Evolutionary conservation across 2,888 invertebrate genomes (phyloP).

Genomic region (Poecilobothrus nobilitatus): DNA sequence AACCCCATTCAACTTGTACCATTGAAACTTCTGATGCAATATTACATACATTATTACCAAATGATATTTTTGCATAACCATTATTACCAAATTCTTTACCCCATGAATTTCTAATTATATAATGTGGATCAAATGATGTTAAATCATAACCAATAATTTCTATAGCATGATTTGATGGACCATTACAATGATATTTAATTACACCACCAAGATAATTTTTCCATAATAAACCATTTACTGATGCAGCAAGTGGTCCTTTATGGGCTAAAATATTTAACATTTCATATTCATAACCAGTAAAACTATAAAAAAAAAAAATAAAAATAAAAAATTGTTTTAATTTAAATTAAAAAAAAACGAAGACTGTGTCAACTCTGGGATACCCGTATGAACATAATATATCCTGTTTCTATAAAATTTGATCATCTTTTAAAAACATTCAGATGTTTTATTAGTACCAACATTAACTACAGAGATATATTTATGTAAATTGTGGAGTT

Average conservation of each 20-base stretch:
- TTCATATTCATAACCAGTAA: constrained; percentile 22
- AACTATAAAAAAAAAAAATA: constrained; percentile 21
- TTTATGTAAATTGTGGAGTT: too few species aligned
- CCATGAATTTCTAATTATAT: constrained; percentile 82
- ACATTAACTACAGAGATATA: too few species aligned
- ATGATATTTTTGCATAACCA: constrained; percentile 68
- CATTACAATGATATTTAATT: constrained; percentile 70
- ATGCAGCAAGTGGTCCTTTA: constrained; percentile 70
- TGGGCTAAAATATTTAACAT: constrained; percentile 47
- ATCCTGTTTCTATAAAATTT: too few species aligned
- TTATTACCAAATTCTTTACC: constrained; percentile 63
- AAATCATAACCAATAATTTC: constrained; percentile 76
- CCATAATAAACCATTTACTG: constrained; percentile 77
- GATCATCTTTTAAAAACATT: too few species aligned
- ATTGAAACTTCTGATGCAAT: constrained; percentile 62
- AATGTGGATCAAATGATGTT: constrained; percentile 62
- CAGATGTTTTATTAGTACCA: too few species aligned
- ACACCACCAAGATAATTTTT: constrained; percentile 78
- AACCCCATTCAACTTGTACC: constrained; percentile 18
- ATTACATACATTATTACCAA: constrained; percentile 71
- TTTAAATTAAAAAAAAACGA: background rate
- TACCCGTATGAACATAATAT: too few species aligned
- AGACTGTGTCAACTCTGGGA: too few species aligned
- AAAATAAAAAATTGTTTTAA: background rate
- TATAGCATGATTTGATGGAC: constrained; percentile 64